Percentiles rank a stretch among this genome's conserved stretches.
Conservation (phyloP, 2,797 vertebrate species). For the Lithobates sylvaticus region DNA sequence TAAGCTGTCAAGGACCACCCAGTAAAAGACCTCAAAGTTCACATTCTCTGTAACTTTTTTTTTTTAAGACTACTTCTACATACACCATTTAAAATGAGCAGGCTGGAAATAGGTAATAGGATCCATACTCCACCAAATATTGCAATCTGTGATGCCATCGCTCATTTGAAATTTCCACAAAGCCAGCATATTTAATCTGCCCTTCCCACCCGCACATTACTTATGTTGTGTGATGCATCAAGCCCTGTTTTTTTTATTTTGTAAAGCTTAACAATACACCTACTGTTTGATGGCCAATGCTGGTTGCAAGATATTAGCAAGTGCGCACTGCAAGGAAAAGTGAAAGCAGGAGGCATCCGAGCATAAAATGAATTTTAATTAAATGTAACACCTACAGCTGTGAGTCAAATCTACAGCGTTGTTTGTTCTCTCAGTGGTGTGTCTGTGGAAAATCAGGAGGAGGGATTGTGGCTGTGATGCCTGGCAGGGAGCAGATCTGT, state of each 20-base stretch:
- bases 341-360: constrained; percentile 34
- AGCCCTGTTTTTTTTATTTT: constrained; percentile 36
- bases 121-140: not conserved
- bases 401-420: constrained; percentile 36
- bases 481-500: not conserved
- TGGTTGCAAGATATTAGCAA: constrained; percentile 37
- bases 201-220: constrained; percentile 18
- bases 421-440: constrained; percentile 22
- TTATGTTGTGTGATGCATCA: constrained; percentile 3
- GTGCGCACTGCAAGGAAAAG: constrained; percentile 31
- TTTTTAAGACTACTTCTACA: not conserved
- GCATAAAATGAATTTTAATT: constrained; percentile 56
- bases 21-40: not conserved
- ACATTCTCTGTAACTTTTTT: not conserved
- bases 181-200: not conserved
- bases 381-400: constrained; percentile 53
- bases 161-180: constrained; percentile 19
- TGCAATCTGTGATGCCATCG: constrained; percentile 5
- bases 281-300: constrained; percentile 47
- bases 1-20: not conserved
- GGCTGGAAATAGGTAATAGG: not conserved
- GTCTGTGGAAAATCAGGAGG: constrained; percentile 19
- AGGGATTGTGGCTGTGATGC: not conserved
- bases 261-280: constrained; percentile 43
- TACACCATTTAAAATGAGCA: not conserved